Conservation (phyloP, 2,888 invertebrate genomes). For the Fragum fragum region DNA sequence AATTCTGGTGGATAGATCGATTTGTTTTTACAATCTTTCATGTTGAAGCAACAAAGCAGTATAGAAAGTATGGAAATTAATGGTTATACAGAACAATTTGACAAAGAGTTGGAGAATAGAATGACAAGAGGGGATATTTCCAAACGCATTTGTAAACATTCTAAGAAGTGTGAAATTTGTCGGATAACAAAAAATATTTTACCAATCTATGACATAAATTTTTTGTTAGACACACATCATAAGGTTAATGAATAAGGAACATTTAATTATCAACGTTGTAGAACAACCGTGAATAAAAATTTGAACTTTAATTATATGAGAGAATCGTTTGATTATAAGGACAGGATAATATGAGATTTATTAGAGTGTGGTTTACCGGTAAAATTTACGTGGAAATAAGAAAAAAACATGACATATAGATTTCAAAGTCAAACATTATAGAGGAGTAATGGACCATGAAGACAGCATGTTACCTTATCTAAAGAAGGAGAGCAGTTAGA, state of each 20-base stretch:
- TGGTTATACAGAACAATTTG: neutral
- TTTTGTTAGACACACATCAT: neutral
- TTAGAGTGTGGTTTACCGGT: slow-evolving; percentile 1
- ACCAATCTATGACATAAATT: neutral
- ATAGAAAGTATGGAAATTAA: neutral
- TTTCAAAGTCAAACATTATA: too few relatives aligned
- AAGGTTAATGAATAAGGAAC: neutral
- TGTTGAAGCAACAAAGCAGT: neutral
- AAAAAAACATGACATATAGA: too few relatives aligned
- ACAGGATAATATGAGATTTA: slow-evolving; percentile 3
- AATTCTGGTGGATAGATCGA: neutral
- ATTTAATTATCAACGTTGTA: neutral
- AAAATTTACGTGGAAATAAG: too few relatives aligned
- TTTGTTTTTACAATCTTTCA: neutral
- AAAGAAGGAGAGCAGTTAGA: too few relatives aligned
- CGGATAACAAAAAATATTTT: neutral
- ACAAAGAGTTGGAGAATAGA: too few relatives aligned
- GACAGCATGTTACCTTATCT: too few relatives aligned
- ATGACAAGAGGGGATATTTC: neutral
- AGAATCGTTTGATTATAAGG: neutral
- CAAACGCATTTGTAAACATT: neutral
- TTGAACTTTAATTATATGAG: neutral
- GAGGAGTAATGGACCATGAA: too few relatives aligned
- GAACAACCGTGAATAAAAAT: neutral
- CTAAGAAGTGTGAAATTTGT: neutral